Evolutionary conservation across 2,797 vertebrate genomes (phyloP), one percentile per base, ranked within the genome.

Genomic region (Hybognathus amarus): DNA sequence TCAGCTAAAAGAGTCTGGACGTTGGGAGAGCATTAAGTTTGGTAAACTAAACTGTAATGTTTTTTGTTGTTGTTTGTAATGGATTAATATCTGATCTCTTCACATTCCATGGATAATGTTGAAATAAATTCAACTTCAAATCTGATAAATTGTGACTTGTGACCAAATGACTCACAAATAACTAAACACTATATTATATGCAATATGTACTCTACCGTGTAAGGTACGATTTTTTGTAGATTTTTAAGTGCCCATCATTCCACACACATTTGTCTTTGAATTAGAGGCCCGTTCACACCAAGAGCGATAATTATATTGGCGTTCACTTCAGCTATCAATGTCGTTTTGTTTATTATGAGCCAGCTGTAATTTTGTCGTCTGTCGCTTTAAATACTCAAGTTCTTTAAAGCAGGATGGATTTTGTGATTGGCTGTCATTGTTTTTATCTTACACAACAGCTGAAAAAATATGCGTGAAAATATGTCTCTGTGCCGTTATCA

Each of bases 41-140:
- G 22, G 33, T 88, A 73, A 54, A 63, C 24, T 47, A 73, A 54
- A 63, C 24, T 47, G 27, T 20, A 52, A 10, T 74, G 47, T 70
- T 80, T 27, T 87, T 45, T 74, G 79, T 70, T 90, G 75, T 83
- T 77, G 59, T 83, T 70, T 83, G 24, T 75, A 50, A 22, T 82
- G 11, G 84, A 77, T n/a, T 82, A 71, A 10, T 85, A 71, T 84
- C 36, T 56, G 78, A 50, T 86, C 27, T 87, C 77, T 24, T 80
- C 24, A 91, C 91, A 94, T 94, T 94, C 92, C 92, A 73, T 79
- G 30, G 17, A 89, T 90, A 77, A 71, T 89, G n/a, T 38, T 52
- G 15, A 85, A 94, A 94, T 94, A 94, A 94, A 94, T 36, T 74
- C 71, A 36, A 4, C 50, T 22, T 45, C 17, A 18, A 30, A 7